phyloP scores from a whole-genome alignment of 1,140 invertebrate species.

The Leptinotarsa undecemlineata region DNA sequence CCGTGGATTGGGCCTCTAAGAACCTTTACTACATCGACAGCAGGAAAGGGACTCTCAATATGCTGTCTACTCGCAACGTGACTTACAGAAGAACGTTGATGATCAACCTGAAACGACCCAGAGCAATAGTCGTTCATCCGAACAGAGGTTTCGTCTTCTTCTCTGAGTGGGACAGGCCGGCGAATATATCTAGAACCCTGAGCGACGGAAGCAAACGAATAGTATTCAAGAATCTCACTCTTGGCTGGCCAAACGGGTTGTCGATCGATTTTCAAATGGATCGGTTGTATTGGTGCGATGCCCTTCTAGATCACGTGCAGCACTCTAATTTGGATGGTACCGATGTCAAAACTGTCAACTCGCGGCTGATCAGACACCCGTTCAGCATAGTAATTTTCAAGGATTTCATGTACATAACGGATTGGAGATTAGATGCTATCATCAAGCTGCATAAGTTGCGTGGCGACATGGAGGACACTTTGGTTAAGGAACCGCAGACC shows the following conservation, averaged over 20 bases:
- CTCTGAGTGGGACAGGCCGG: constrained; percentile 94
- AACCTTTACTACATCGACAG: constrained; percentile 99
- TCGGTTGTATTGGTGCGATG: constrained; percentile 94
- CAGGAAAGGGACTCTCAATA: constrained; percentile 92
- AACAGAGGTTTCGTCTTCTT: constrained; percentile 93
- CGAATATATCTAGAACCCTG: constrained; percentile 89
- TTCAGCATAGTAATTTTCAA: constrained; percentile 92
- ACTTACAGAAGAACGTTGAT: constrained; percentile 82
- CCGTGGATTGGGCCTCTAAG: constrained; percentile 96
- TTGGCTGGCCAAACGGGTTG: constrained; percentile 95
- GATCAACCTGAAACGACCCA: constrained; percentile 86
- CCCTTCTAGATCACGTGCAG: constrained; percentile 92
- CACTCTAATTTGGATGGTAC: constrained; percentile 92
- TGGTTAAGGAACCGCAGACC: constrained; percentile 86
- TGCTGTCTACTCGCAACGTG: constrained; percentile 84
- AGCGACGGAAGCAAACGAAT: constrained; percentile 84
- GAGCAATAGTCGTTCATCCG: constrained; percentile 95
- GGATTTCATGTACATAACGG: constrained; percentile 96
- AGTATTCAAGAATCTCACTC: constrained; percentile 88
- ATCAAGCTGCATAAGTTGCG: constrained; percentile 87
- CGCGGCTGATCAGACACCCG: constrained; percentile 87
- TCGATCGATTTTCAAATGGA: constrained; percentile 88
- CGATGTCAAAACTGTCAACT: constrained; percentile 89
- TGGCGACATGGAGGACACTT: constrained; percentile 81
- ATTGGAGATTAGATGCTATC: constrained; percentile 95